Percentiles rank a stretch among this genome's conserved stretches.
phyloP scores from a whole-genome alignment of 2,797 vertebrate genomes.

The Margarornis squamiger region DNA sequence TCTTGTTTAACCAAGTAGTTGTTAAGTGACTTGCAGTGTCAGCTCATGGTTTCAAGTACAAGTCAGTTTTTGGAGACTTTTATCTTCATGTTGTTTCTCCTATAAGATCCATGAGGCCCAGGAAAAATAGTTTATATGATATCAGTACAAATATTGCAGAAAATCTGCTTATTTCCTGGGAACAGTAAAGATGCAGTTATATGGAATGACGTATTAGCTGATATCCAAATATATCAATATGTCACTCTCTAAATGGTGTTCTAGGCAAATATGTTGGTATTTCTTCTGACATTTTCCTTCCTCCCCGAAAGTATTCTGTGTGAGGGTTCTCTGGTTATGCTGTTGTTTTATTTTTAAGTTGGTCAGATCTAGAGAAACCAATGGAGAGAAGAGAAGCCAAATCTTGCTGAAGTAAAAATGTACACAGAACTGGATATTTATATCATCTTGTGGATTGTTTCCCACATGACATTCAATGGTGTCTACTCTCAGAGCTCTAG shows the following conservation, averaged over 20 bases:
- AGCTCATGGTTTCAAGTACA: background rate
- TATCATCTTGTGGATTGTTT: background rate
- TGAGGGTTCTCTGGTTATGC: background rate
- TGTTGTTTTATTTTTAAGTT: background rate
- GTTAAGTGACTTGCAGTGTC: background rate
- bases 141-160: background rate
- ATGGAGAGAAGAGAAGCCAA: background rate
- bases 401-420: background rate
- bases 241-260: background rate
- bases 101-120: background rate
- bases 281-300: constrained; percentile 13
- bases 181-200: background rate
- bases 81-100: background rate
- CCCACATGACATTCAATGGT: background rate
- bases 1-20: background rate
- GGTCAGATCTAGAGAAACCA: background rate
- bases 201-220: background rate
- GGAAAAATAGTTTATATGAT: background rate
- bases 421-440: background rate
- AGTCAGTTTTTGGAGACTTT: background rate
- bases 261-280: background rate
- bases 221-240: constrained; percentile 21
- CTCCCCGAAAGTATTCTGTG: background rate
- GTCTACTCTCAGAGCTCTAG: background rate
- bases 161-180: background rate